Conservation (phyloP, 2,113 vertebrate genomes). For the Hydrolagus affinis region DNA sequence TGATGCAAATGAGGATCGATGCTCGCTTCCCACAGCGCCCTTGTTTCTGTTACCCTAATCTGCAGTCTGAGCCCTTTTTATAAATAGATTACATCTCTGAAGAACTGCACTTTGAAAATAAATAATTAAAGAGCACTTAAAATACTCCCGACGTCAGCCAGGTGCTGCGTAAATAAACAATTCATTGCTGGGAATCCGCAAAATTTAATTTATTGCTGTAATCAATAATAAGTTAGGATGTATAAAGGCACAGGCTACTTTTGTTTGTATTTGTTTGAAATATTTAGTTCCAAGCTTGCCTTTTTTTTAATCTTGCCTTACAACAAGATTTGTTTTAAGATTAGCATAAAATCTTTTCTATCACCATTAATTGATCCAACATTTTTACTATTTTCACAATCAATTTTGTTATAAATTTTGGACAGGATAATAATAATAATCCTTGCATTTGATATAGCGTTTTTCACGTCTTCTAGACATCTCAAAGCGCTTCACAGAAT, state of each 20-base stretch:
- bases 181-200: neutral
- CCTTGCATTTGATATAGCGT: too few relatives aligned
- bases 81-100: neutral
- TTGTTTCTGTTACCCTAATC: neutral
- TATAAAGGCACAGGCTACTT: neutral
- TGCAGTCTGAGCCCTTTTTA: neutral
- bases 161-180: neutral
- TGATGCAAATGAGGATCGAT: neutral
- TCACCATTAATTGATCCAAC: too few relatives aligned
- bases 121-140: neutral
- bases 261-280: neutral
- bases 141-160: neutral
- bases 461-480: too few relatives aligned
- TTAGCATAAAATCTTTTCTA: too few relatives aligned
- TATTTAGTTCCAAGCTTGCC: neutral
- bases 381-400: too few relatives aligned
- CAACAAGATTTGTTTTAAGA: too few relatives aligned
- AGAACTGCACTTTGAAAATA: slow-evolving; percentile 10
- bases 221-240: too few relatives aligned
- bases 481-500: too few relatives aligned
- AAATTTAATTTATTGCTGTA: neutral
- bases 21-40: neutral
- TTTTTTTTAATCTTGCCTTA: too few relatives aligned
- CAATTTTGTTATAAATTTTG: too few relatives aligned
- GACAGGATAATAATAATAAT: too few relatives aligned